phyloP scores from a whole-genome alignment of 2,888 invertebrate genomes.

The Caenorhabditis uteleia region DNA sequence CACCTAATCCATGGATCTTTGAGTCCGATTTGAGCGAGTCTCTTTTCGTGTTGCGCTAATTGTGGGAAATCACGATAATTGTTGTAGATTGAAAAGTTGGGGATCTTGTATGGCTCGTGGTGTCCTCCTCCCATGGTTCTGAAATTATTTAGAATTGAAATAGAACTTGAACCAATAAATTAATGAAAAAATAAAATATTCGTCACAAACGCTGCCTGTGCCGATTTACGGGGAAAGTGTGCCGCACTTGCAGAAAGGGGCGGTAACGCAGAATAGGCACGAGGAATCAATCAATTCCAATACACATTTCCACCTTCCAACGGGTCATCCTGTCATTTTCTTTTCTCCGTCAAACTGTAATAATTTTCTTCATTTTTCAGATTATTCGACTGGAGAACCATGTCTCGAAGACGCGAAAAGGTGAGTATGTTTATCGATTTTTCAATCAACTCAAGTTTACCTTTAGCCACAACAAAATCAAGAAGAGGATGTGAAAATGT shows the following conservation, averaged over 20 bases:
- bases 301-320: slow-evolving; percentile 22
- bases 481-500: slow-evolving; percentile 29
- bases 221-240: slow-evolving; percentile 23
- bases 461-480: background rate
- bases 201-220: slow-evolving; percentile 14
- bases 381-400: slow-evolving; percentile 4
- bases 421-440: slow-evolving; percentile 13
- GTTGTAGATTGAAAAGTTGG: slow-evolving; percentile 64
- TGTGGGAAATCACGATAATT: slow-evolving; percentile 64
- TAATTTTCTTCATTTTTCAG: slow-evolving; percentile 1
- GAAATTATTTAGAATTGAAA: background rate
- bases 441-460: background rate
- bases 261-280: slow-evolving; percentile 19
- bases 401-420: slow-evolving; percentile 28
- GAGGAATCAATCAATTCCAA: slow-evolving; percentile 17
- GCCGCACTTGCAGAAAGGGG: slow-evolving; percentile 10
- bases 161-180: background rate
- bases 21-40: slow-evolving; percentile 63
- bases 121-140: slow-evolving; percentile 59
- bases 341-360: background rate
- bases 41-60: slow-evolving; percentile 60
- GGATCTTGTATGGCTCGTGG: slow-evolving; percentile 64
- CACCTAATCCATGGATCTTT: slow-evolving; percentile 69
- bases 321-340: slow-evolving; percentile 15
- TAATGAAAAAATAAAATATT: slow-evolving; percentile 8